Conservation (phyloP, 2,113 vertebrate genomes). For the Eurystomus gularis region DNA sequence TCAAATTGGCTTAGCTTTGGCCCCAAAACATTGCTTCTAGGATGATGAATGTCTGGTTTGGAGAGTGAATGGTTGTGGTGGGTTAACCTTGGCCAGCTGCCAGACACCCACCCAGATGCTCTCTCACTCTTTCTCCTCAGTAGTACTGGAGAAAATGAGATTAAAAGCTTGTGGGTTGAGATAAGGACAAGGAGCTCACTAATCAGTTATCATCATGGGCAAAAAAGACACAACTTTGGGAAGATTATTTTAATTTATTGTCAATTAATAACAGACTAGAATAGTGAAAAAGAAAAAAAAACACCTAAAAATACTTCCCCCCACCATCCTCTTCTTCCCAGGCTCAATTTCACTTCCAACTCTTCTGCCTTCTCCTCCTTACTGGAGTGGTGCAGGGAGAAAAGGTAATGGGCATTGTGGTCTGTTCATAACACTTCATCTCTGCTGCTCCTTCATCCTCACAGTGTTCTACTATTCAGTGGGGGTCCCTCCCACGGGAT, state of each 20-base stretch:
- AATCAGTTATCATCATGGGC: background rate
- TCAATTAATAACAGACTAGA: background rate
- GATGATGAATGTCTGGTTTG: background rate
- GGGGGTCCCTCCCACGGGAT: too few species aligned
- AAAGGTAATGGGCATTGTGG: too few species aligned
- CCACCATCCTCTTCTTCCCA: background rate
- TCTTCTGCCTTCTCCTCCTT: too few species aligned
- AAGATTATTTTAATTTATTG: background rate
- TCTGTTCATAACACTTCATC: too few species aligned
- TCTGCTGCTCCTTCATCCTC: too few species aligned
- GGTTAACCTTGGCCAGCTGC: background rate
- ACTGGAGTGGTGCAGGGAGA: too few species aligned
- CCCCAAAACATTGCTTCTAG: background rate
- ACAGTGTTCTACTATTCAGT: too few species aligned
- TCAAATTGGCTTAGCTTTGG: background rate
- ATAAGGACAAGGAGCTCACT: background rate
- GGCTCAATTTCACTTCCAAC: too few species aligned
- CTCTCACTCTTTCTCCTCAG: background rate
- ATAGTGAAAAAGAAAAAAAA: background rate
- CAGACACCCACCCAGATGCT: background rate
- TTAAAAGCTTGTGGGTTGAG: background rate
- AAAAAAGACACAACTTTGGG: too few species aligned
- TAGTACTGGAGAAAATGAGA: background rate
- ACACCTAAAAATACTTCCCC: background rate
- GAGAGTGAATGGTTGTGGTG: background rate